Evolutionary conservation across 30 jellyfish, hydroid and myxozoan species (phyloP).

Genomic region (Aurelia sp.): DNA sequence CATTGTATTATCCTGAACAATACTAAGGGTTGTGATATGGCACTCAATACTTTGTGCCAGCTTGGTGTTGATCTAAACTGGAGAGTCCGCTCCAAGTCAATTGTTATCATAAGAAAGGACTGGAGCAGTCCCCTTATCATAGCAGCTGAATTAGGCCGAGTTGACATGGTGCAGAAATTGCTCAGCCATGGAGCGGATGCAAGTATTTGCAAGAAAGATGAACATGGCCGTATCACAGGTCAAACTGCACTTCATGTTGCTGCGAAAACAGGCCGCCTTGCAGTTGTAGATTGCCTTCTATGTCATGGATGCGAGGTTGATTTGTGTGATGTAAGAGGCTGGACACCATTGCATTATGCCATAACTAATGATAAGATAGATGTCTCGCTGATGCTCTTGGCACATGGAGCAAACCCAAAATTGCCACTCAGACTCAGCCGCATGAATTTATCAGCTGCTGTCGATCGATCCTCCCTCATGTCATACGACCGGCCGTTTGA

Average conservation of each 20-base stretch:
- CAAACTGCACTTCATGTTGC: conserved; percentile 23
- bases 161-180: conserved; percentile 7
- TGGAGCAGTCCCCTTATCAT: neutral
- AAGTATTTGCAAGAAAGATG: neutral
- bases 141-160: conserved; percentile 11
- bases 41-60: neutral
- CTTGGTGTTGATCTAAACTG: conserved; percentile 10
- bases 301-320: neutral
- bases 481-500: neutral
- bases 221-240: conserved; percentile 4
- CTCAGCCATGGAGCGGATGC: conserved; percentile 9
- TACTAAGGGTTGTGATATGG: neutral
- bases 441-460: neutral
- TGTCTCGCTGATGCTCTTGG: neutral
- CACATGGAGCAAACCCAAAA: conserved; percentile 23
- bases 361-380: neutral
- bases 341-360: conserved; percentile 15
- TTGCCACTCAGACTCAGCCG: neutral
- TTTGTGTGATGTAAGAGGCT: conserved; percentile 7
- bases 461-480: neutral
- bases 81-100: conserved; percentile 1
- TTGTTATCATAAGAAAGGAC: neutral
- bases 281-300: neutral
- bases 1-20: neutral
- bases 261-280: neutral